Evolutionary conservation across 2,888 invertebrate genomes (phyloP), one percentile per base, ranked within the genome.

Genomic region (Cephus runcator): DNA sequence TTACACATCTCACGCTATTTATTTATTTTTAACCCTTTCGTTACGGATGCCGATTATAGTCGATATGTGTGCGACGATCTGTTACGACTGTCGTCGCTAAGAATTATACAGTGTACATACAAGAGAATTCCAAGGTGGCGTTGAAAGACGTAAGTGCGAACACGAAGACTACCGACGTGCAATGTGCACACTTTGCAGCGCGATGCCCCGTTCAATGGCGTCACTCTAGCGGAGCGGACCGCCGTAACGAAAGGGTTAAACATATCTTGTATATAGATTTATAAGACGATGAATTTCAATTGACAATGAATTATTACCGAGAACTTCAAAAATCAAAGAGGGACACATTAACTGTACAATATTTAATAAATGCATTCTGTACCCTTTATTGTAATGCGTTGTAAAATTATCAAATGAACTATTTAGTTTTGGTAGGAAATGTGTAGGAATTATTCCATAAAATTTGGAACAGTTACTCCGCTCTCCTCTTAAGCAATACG

Each of bases 1-100:
- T 36, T 75, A 73, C 34, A n/a, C 34, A 15, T 30, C 30, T 71
- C 30, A 34, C 23, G 23, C 71, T 80, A 78, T 73, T 12, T 78
- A 35, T n/a, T 75, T 40, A 75, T 75, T 15, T 56, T 68, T 40
- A 34, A 34, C 34, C 34, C 34, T 34, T 34, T 34, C 34, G 34
- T 34, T 34, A 34, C 34, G 34, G 34, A 11, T 34, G 34, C 34
- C 34, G 34, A 9, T 11, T 34, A 34, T 34, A 34, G 34, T 34
- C 34, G 9, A 34, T 1, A 34, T 34, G 11, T 1, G 9, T 34
- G 34, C 34, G 34, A 34, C 11, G 34, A 34, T 1, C 1, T 34
- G 34, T 34, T 0, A 11, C 34, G 11, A 34, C 9, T 11, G 11
- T 11, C 1, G 1, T 34, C 34, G 1, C 34, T 34, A 34, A 34